phyloP scores from a whole-genome alignment of 2,113 vertebrate species.

The Myanophis thanlyinensis region DNA sequence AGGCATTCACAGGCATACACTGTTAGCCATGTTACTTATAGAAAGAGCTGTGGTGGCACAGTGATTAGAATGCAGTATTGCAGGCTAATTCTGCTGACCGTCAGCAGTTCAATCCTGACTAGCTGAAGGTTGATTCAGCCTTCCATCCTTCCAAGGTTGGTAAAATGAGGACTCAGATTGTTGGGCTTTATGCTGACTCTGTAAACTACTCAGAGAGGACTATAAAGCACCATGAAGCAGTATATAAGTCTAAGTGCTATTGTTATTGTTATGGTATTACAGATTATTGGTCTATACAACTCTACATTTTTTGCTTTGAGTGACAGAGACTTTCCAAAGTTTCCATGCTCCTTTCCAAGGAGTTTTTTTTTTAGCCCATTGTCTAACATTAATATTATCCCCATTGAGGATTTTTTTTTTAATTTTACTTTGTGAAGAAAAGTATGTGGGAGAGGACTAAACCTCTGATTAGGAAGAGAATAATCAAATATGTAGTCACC shows the following conservation, averaged over 20 bases:
- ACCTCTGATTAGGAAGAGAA: not conserved
- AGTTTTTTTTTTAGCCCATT: not conserved
- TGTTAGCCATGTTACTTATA: not conserved
- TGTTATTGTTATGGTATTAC: not conserved
- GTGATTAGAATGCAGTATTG: not conserved
- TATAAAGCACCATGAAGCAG: too few species aligned
- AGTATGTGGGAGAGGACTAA: not conserved
- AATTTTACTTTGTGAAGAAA: not conserved
- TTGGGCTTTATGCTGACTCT: too few species aligned
- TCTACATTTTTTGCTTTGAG: not conserved
- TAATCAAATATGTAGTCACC: not conserved
- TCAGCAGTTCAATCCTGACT: not conserved
- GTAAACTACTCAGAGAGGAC: too few species aligned
- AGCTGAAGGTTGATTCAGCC: too few species aligned
- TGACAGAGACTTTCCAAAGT: not conserved
- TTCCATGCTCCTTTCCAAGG: not conserved
- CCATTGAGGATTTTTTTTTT: too few species aligned
- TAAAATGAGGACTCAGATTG: too few species aligned
- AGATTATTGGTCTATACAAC: not conserved
- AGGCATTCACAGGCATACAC: not conserved
- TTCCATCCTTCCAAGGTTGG: not conserved
- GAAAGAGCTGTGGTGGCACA: not conserved
- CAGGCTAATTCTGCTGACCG: not conserved
- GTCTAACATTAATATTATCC: not conserved
- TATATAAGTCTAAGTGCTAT: too few species aligned